Evolutionary conservation across 2,797 vertebrate species (phyloP).

Genomic region (Gobionotothen gibberifrons): DNA sequence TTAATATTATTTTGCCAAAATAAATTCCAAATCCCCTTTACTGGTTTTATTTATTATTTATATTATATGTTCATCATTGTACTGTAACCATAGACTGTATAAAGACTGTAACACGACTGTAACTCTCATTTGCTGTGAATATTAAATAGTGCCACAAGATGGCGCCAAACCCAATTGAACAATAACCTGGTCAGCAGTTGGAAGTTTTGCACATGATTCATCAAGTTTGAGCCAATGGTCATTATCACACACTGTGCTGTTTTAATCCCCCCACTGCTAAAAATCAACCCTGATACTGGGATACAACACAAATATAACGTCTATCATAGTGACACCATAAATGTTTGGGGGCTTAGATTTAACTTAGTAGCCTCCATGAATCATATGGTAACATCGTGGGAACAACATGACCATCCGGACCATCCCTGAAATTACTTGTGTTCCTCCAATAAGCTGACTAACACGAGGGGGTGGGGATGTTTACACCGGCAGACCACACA

Average conservation of each 20-base stretch:
- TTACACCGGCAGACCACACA: slow-evolving; percentile 47
- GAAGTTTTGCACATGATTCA: slow-evolving; percentile 70
- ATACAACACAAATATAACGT: background rate
- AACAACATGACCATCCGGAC: background rate
- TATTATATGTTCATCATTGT: background rate
- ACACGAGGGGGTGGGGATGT: slow-evolving; percentile 12
- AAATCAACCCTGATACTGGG: background rate
- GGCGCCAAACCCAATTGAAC: slow-evolving; percentile 57
- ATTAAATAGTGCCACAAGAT: slow-evolving; percentile 62
- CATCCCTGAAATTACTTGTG: background rate
- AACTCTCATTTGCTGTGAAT: background rate
- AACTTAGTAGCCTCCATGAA: no score
- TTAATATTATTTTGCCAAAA: accelerated
- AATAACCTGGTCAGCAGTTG: slow-evolving; percentile 43
- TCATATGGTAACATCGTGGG: background rate
- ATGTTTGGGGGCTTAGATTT: background rate
- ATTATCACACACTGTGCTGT: background rate
- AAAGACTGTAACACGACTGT: no score
- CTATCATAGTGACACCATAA: background rate
- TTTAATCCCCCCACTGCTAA: no score
- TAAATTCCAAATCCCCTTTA: background rate
- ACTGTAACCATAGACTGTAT: no score
- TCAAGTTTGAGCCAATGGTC: slow-evolving; percentile 45
- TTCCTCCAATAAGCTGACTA: background rate
- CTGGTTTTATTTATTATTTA: background rate